Evolutionary conservation across 1,140 invertebrate species (phyloP), one percentile per base, ranked within the genome.

Genomic region (Chironomus striatipennis): DNA sequence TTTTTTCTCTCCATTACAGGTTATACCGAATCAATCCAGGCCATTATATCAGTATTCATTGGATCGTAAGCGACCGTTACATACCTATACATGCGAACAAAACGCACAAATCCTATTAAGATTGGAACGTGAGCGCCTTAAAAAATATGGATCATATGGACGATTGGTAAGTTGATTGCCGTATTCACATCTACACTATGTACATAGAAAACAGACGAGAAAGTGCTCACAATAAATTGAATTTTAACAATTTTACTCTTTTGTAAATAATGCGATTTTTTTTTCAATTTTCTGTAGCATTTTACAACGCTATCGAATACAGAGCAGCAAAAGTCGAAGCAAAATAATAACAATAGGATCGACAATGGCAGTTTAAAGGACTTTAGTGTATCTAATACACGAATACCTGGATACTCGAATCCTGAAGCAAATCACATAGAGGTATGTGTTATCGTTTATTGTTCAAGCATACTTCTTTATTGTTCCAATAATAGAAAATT

Each of bases 31-130:
- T 77, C 80, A 80, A 9, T 77, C 77, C 0, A 76, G 80, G 57
- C 80, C 80, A 21, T 70, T 81, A 10, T 82, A 80, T 75, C 80
- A 82, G 74, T 82, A 81, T 74, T 81, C 80, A 34, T 73, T 82
- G 76, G 81, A 82, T 77, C 77, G 81, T 1, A 79, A 79, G 20
- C 80, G 79, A 70, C 81, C 81, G 75, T 78, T 77, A 12, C 81
- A 82, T 76, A 82, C 81, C 24, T 82, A 81, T 74, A 80, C 77
- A 73, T 82, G 81, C 75, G 81, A 82, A 75, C 81, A 82, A 75
- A 82, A 82, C 75, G 81, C 81, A 74, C 81, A 82, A 74, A 82
- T 82, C 77, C 79, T 82, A 73, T 79, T 81, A 78, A 78, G 81
- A 78, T 79, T 82, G 75, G 81, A 82, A 76, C 79, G 81, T 75